Conservation (phyloP, 2,797 vertebrate species). For the Neomorphus geoffroyi region DNA sequence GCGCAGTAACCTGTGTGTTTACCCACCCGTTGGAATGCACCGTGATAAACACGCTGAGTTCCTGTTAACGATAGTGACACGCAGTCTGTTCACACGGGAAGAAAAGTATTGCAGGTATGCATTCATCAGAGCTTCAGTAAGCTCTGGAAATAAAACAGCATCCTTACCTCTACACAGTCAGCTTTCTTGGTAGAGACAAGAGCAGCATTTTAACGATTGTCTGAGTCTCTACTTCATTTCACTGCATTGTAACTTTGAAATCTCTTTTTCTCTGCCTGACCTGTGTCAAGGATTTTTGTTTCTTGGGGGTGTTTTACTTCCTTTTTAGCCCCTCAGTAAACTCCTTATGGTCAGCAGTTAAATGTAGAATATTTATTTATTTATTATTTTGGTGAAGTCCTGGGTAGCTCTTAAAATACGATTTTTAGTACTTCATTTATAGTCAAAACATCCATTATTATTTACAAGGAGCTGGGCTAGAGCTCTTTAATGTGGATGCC, state of each 20-base stretch:
- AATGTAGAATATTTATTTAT: not conserved
- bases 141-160: constrained; percentile 24
- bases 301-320: not conserved
- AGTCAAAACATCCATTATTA: constrained; percentile 18
- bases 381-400: not conserved
- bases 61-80: constrained; percentile 47
- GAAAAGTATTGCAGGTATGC: constrained; percentile 34
- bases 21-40: constrained; percentile 1
- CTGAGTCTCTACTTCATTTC: constrained; percentile 14
- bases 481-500: not conserved
- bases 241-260: not conserved
- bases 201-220: constrained; percentile 55
- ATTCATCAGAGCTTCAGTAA: constrained; percentile 42
- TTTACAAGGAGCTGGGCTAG: constrained; percentile 24
- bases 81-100: constrained; percentile 4
- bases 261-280: not conserved
- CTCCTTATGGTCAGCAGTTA: not conserved
- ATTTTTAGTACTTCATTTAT: constrained; percentile 27
- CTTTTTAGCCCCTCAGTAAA: not conserved
- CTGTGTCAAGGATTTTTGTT: not conserved
- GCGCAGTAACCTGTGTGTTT: not conserved
- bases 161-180: not conserved
- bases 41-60: constrained; percentile 26
- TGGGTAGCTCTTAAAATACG: constrained; percentile 14
- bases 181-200: constrained; percentile 31